phyloP scores from a whole-genome alignment of 2,888 invertebrate genomes.

The Erebia aethiops region DNA sequence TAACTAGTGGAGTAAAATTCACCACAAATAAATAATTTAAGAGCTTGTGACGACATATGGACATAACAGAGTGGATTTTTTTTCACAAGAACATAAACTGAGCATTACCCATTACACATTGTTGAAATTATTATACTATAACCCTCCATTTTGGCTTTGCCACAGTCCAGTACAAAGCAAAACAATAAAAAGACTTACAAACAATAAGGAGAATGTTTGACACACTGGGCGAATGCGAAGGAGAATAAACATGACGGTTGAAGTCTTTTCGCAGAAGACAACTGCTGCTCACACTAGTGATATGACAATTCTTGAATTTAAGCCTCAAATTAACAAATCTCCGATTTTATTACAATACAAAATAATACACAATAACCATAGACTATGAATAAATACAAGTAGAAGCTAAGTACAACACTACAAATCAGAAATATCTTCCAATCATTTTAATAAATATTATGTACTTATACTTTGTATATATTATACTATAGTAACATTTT shows the following conservation, averaged over 20 bases:
- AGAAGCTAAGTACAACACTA: slow-evolving; percentile 27
- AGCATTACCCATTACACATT: no score
- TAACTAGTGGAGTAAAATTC: background rate
- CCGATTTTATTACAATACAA: background rate
- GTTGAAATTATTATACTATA: no score
- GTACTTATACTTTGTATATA: slow-evolving; percentile 13
- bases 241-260: no score
- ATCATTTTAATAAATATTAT: slow-evolving; percentile 13
- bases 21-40: no score
- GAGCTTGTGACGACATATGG: no score
- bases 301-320: background rate
- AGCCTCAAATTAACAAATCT: slow-evolving; percentile 3
- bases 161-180: no score
- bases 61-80: no score
- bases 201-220: no score
- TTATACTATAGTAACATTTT: slow-evolving; percentile 29
- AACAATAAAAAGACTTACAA: no score
- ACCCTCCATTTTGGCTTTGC: no score
- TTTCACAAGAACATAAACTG: no score
- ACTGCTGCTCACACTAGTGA: background rate
- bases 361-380: background rate
- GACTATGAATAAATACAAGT: slow-evolving; percentile 18
- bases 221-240: no score
- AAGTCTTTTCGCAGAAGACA: background rate
- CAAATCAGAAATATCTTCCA: slow-evolving; percentile 7